Evolutionary conservation across 1,140 invertebrate genomes (phyloP).

Genomic region (Harpegnathos saltator): DNA sequence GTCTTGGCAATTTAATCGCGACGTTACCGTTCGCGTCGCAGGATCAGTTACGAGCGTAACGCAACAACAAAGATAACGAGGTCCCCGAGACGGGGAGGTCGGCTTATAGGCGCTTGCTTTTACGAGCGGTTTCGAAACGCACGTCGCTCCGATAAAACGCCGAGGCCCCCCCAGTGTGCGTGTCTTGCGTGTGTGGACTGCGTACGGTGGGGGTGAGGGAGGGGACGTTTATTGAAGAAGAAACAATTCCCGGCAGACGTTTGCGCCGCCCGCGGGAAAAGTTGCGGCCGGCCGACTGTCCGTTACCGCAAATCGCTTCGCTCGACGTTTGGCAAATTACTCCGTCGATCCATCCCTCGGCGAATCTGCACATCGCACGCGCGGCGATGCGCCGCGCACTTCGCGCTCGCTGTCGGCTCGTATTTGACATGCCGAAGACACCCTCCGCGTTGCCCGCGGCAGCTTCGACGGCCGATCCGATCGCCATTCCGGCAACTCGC

Average conservation of each 20-base stretch:
- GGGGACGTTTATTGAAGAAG: background rate
- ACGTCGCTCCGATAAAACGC: background rate
- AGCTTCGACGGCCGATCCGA: too few species aligned
- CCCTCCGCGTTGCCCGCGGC: background rate
- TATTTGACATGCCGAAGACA: conserved; percentile 7
- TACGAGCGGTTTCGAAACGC: background rate
- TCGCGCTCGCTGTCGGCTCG: background rate
- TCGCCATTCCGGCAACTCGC: too few species aligned
- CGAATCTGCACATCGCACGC: background rate
- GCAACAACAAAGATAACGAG: too few species aligned
- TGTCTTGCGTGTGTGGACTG: too few species aligned
- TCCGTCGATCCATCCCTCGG: background rate
- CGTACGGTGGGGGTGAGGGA: too few species aligned
- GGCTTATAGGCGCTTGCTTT: background rate
- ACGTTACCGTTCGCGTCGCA: too few species aligned
- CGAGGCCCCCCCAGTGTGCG: too few species aligned
- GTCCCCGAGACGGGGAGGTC: too few species aligned
- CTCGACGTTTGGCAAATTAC: conserved; percentile 25
- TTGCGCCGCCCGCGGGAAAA: background rate
- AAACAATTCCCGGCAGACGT: background rate
- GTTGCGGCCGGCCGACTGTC: background rate
- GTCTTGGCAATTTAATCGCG: background rate
- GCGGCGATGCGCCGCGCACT: background rate
- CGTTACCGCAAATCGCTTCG: conserved; percentile 1
- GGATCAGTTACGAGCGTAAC: too few species aligned